Percentiles rank a stretch among this genome's conserved stretches.
Conservation (phyloP, 2,113 vertebrate genomes). For the Polyodon spathula region DNA sequence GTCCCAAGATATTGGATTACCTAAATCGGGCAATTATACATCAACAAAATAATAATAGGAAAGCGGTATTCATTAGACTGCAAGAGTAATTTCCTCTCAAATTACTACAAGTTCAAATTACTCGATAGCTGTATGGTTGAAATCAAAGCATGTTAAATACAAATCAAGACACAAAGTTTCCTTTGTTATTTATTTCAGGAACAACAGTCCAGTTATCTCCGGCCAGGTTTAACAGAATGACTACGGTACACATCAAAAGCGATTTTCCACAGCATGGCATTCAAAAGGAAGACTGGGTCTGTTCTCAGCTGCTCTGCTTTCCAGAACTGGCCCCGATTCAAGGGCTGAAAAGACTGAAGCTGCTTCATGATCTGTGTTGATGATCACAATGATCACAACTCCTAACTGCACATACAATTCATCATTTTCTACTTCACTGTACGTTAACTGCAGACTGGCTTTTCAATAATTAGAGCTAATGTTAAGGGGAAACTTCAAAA, state of each 20-base stretch:
- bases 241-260: conserved; percentile 25
- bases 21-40: conserved; percentile 36
- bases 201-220: conserved; percentile 55
- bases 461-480: too few relatives aligned
- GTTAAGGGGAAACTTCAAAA: too few relatives aligned
- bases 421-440: too few relatives aligned
- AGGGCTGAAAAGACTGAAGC: conserved; percentile 18
- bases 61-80: conserved; percentile 20
- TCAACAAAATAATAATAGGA: conserved; percentile 36
- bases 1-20: conserved; percentile 41
- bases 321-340: conserved; percentile 51
- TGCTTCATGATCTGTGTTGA: too few relatives aligned
- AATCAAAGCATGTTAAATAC: conserved; percentile 49
- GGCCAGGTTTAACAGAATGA: conserved; percentile 24
- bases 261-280: conserved; percentile 40
- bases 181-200: conserved; percentile 49
- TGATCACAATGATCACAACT: too few relatives aligned
- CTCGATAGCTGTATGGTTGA: conserved; percentile 38
- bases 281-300: conserved; percentile 37
- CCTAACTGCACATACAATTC: too few relatives aligned
- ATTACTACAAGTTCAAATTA: conserved; percentile 45
- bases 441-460: too few relatives aligned
- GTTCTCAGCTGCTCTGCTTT: conserved; percentile 62
- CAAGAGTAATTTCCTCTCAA: conserved; percentile 22
- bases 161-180: conserved; percentile 47